Evolutionary conservation across 2,797 vertebrate species (phyloP).

Genomic region (Triplophysa yarkandensis): DNA sequence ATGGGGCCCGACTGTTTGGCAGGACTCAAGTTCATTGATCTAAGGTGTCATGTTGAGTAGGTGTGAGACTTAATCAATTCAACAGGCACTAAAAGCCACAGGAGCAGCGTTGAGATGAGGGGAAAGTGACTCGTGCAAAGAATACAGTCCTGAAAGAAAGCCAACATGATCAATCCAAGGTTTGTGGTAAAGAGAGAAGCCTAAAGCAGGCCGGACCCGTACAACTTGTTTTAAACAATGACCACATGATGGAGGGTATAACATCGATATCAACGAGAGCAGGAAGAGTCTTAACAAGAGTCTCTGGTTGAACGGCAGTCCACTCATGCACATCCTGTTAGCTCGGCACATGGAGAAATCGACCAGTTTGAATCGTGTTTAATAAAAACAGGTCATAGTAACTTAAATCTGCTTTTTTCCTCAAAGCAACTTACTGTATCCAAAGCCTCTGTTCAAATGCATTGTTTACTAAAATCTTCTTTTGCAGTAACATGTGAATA

Average conservation of each 20-base stretch:
- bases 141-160: slow-evolving; percentile 3
- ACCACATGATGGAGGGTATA: slow-evolving; percentile 40
- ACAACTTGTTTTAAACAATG: background rate
- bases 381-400: background rate
- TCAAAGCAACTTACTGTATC: background rate
- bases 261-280: slow-evolving; percentile 28
- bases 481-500: background rate
- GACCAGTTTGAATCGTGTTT: slow-evolving; percentile 5
- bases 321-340: background rate
- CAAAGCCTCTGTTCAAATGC: background rate
- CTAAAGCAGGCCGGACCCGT: slow-evolving; percentile 1
- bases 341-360: background rate
- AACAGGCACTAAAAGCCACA: slow-evolving; percentile 37
- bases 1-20: slow-evolving; percentile 26
- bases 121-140: background rate
- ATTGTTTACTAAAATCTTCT: background rate
- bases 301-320: slow-evolving; percentile 2
- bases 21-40: slow-evolving; percentile 46
- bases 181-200: background rate
- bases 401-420: background rate
- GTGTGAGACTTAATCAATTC: slow-evolving; percentile 50
- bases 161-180: slow-evolving; percentile 36
- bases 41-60: slow-evolving; percentile 34
- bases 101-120: slow-evolving; percentile 7
- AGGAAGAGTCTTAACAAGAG: slow-evolving; percentile 11